Percentiles rank a stretch among this genome's conserved stretches.
Conservation (phyloP, 2,797 vertebrate genomes). For the Babyrousa celebensis region DNA sequence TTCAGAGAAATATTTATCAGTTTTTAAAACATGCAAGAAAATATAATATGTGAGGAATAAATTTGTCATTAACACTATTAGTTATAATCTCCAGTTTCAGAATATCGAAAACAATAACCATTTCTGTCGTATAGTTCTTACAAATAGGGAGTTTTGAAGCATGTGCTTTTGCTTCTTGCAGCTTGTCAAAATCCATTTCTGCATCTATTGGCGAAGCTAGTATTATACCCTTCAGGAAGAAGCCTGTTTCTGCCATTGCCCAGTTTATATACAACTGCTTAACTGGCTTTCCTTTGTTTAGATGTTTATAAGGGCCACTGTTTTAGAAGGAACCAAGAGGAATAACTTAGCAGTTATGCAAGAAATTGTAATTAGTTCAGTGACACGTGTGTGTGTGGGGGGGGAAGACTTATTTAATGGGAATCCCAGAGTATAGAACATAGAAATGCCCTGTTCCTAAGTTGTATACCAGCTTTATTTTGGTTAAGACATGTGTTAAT, state of each 20-base stretch:
- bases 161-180: neutral
- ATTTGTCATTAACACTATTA: neutral
- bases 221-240: neutral
- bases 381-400: neutral
- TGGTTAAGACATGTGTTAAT: neutral
- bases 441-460: neutral
- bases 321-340: neutral
- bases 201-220: neutral
- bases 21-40: neutral
- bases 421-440: neutral
- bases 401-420: neutral
- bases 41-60: neutral
- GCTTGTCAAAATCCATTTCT: neutral
- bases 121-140: neutral
- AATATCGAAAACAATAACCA: neutral
- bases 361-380: neutral
- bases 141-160: neutral
- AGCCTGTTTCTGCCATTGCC: neutral
- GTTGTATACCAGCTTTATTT: neutral
- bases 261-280: neutral
- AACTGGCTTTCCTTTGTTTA: neutral
- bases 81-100: constrained; percentile 2
- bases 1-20: neutral
- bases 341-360: neutral
- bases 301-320: neutral